phyloP scores from a whole-genome alignment of 2,797 vertebrate genomes.

The Sus cebifrons region DNA sequence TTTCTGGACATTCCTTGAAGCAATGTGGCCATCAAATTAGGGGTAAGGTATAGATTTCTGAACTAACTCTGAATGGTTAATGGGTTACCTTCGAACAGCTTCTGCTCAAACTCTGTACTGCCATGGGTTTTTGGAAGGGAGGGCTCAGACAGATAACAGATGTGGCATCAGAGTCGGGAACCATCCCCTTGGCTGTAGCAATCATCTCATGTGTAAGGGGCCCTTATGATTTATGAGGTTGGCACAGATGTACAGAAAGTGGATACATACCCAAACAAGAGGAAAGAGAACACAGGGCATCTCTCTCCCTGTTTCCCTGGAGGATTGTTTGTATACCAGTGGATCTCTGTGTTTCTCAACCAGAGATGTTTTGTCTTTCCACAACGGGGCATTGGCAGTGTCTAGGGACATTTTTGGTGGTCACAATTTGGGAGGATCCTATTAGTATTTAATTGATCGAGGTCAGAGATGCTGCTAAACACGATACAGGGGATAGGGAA shows the following conservation, averaged over 20 bases:
- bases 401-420: too few species aligned
- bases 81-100: not conserved
- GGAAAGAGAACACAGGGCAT: not conserved
- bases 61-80: not conserved
- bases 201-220: not conserved
- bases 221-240: not conserved
- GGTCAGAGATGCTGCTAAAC: not conserved
- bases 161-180: accelerated
- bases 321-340: not conserved
- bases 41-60: conserved; percentile 87
- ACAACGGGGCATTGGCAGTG: not conserved
- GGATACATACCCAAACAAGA: too few species aligned
- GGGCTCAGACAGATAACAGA: not conserved
- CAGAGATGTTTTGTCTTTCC: not conserved
- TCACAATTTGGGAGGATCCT: not conserved
- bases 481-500: not conserved
- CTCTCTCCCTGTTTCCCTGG: not conserved
- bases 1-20: conserved; percentile 92
- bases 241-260: not conserved
- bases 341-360: not conserved
- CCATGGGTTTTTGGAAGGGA: not conserved
- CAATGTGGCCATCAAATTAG: conserved; percentile 88
- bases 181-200: not conserved
- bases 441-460: not conserved
- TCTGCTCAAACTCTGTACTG: not conserved